phyloP scores from a whole-genome alignment of 2,888 invertebrate species.

The Dicyrtoma fusca region DNA sequence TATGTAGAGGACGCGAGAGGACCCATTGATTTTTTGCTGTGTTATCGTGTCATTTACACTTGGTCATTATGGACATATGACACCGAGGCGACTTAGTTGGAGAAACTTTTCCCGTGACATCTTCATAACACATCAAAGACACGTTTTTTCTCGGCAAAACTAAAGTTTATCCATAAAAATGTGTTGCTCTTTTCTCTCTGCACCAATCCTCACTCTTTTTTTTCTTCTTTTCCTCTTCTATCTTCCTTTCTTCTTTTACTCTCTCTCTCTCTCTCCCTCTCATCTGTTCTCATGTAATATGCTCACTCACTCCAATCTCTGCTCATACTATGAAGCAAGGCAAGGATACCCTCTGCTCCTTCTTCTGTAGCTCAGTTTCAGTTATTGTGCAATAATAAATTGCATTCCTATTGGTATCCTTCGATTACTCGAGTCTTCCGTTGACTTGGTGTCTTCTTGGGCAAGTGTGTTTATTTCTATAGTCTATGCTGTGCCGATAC shows the following conservation, averaged over 20 bases:
- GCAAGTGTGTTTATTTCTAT: too few relatives aligned
- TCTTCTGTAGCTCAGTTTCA: too few relatives aligned
- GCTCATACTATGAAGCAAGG: neutral
- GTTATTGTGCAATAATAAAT: too few relatives aligned
- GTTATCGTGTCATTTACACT: slow-evolving; percentile 55
- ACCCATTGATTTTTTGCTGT: slow-evolving; percentile 44
- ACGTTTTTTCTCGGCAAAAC: slow-evolving; percentile 42
- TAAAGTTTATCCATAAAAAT: slow-evolving; percentile 54
- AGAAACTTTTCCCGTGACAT: slow-evolving; percentile 47
- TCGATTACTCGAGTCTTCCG: too few relatives aligned
- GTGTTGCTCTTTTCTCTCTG: slow-evolving; percentile 44
- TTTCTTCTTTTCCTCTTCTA: neutral
- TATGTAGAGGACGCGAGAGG: slow-evolving; percentile 3
- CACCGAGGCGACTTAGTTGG: slow-evolving; percentile 40
- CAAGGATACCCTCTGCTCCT: neutral
- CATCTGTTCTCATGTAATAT: neutral
- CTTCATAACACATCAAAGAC: slow-evolving; percentile 52
- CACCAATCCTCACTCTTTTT: neutral
- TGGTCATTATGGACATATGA: slow-evolving; percentile 55
- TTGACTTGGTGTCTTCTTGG: too few relatives aligned
- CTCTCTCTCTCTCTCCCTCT: neutral
- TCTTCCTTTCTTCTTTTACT: neutral
- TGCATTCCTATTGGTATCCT: too few relatives aligned
- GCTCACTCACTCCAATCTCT: slow-evolving; percentile 10
- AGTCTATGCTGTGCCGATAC: too few relatives aligned